A percentile compares a stretch with the other conserved stretches of the same genome.
Conservation (phyloP, 2,797 vertebrate genomes). For the Hydrophis major region DNA sequence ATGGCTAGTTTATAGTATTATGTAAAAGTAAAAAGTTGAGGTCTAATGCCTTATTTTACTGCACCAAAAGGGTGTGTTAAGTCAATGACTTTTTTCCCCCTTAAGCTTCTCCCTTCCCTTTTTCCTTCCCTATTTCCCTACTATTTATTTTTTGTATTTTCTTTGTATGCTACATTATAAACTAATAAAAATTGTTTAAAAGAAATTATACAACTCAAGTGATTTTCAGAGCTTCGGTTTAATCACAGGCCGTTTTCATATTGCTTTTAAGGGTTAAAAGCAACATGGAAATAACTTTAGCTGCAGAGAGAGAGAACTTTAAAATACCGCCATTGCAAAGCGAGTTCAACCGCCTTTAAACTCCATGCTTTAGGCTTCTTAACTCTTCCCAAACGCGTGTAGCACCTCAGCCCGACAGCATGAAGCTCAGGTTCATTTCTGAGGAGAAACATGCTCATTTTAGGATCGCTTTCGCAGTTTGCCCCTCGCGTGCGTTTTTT, state of each 20-base stretch:
- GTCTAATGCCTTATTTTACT: too few relatives aligned
- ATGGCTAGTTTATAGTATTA: too few relatives aligned
- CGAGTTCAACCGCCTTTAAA: neutral
- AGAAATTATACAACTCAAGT: neutral
- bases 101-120: too few relatives aligned
- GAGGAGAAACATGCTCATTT: neutral
- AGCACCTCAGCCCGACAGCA: neutral
- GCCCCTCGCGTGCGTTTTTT: neutral
- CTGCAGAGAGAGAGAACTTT: neutral
- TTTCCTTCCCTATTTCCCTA: too few relatives aligned
- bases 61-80: too few relatives aligned
- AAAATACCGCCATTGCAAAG: neutral
- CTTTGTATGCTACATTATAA: too few relatives aligned
- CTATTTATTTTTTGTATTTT: too few relatives aligned
- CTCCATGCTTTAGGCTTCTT: neutral
- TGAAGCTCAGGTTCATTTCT: neutral
- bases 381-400: neutral
- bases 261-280: neutral
- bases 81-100: too few relatives aligned
- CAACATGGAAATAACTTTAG: neutral
- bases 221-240: neutral
- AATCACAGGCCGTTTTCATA: neutral
- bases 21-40: too few relatives aligned
- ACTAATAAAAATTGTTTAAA: too few relatives aligned
- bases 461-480: neutral